A percentile compares a stretch with the other conserved stretches of the same genome.
Evolutionary conservation across 2,797 vertebrate species (phyloP).

Genomic region (Myotis planiceps): DNA sequence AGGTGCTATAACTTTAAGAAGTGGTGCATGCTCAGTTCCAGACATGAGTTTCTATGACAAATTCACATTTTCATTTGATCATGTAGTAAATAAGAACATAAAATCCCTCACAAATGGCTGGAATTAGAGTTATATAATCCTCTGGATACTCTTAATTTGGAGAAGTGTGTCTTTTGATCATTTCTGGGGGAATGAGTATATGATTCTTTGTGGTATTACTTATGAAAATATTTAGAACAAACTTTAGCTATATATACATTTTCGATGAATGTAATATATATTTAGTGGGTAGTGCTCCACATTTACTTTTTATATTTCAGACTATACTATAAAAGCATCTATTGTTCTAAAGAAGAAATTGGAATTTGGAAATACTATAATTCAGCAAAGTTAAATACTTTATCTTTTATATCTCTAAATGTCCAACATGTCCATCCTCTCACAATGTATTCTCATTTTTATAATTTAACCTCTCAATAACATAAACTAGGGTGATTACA

Average conservation of each 20-base stretch:
- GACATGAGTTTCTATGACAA: constrained; percentile 53
- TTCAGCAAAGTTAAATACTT: not conserved
- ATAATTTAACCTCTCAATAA: not conserved
- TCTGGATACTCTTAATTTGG: constrained; percentile 16
- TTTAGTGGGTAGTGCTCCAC: not conserved
- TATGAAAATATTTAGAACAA: constrained; percentile 37
- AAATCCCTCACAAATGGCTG: constrained; percentile 45
- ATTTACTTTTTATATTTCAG: not conserved
- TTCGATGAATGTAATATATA: not conserved
- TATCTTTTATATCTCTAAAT: too few relatives aligned
- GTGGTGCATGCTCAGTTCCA: not conserved
- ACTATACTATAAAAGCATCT: not conserved
- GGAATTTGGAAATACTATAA: constrained; percentile 19
- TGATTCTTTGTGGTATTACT: not conserved
- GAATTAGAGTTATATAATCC: constrained; percentile 55
- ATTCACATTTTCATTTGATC: constrained; percentile 61
- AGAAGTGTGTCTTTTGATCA: not conserved
- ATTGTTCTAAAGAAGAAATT: not conserved
- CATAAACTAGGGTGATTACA: not conserved
- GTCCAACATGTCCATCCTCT: not conserved
- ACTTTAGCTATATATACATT: not conserved
- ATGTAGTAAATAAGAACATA: constrained; percentile 61
- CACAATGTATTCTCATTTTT: not conserved
- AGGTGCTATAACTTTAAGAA: constrained; percentile 26
- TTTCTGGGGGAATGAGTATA: not conserved